Evolutionary conservation across 2,888 invertebrate genomes (phyloP).

Genomic region (Yponomeuta plumbellus): DNA sequence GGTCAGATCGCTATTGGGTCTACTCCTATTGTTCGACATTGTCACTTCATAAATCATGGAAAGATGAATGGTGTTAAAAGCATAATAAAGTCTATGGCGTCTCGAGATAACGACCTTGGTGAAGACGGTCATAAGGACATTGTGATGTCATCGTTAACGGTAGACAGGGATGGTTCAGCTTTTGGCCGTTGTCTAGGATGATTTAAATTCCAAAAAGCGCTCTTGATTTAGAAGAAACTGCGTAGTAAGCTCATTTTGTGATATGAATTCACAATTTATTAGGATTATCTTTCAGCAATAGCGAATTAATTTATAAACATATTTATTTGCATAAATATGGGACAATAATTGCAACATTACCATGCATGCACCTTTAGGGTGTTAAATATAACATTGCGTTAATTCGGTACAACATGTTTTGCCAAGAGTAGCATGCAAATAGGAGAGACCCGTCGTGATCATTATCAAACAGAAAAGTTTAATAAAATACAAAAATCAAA

Average conservation of each 20-base stretch:
- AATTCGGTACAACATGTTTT: too few relatives aligned
- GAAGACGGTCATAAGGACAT: slow-evolving; percentile 36
- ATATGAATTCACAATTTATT: background rate
- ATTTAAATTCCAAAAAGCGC: background rate
- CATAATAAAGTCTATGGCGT: slow-evolving; percentile 33
- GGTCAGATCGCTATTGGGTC: slow-evolving; percentile 49
- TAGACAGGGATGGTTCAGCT: slow-evolving; percentile 16
- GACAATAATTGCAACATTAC: too few relatives aligned
- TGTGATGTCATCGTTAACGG: slow-evolving; percentile 31
- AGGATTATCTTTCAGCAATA: background rate
- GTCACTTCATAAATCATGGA: slow-evolving; percentile 48
- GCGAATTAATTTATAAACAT: background rate
- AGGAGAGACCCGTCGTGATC: too few relatives aligned
- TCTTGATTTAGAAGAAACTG: background rate
- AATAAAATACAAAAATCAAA: too few relatives aligned
- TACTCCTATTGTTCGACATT: slow-evolving; percentile 47
- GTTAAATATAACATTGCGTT: too few relatives aligned
- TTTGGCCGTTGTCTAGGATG: background rate
- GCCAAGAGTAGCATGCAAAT: too few relatives aligned
- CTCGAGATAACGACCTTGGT: slow-evolving; percentile 46
- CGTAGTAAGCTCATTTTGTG: background rate
- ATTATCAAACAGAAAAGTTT: too few relatives aligned
- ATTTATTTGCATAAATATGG: too few relatives aligned
- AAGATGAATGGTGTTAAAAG: slow-evolving; percentile 42
- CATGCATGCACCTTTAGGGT: too few relatives aligned